phyloP scores from a whole-genome alignment of 2,888 invertebrate species.

The Eupithecia vulgata region DNA sequence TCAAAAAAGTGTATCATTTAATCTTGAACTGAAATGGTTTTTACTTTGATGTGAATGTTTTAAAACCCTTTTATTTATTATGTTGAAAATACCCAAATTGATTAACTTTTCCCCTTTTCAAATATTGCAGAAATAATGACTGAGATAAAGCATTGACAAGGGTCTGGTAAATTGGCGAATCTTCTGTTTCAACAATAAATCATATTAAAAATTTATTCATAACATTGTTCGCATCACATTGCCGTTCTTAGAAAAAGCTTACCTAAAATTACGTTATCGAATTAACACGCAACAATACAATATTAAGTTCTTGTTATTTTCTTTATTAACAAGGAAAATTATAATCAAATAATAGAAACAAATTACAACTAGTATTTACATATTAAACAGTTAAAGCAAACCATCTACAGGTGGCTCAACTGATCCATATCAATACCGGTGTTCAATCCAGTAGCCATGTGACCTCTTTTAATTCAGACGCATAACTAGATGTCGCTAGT shows the following conservation, averaged over 20 bases:
- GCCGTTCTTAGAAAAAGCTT: constrained; percentile 30
- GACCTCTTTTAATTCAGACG: too few relatives aligned
- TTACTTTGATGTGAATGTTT: background rate
- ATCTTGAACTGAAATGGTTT: background rate
- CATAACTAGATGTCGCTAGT: too few relatives aligned
- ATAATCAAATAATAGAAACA: too few relatives aligned
- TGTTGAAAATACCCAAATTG: background rate
- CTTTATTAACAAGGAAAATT: too few relatives aligned
- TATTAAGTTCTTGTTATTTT: background rate
- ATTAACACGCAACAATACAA: constrained; percentile 15
- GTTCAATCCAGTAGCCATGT: too few relatives aligned
- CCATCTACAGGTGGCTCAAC: too few relatives aligned
- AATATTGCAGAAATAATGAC: background rate
- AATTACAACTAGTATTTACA: too few relatives aligned
- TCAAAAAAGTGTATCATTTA: too few relatives aligned
- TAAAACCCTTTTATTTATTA: background rate
- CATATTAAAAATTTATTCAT: constrained; percentile 8
- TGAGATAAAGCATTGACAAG: background rate
- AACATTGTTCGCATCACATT: constrained; percentile 22
- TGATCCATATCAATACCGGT: too few relatives aligned
- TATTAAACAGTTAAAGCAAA: too few relatives aligned
- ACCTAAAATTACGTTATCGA: constrained; percentile 24
- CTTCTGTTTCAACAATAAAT: constrained; percentile 2
- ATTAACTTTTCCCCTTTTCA: background rate
- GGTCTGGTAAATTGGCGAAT: background rate